Evolutionary conservation across 2,113 vertebrate genomes (phyloP).

Genomic region (Dromas ardeola): DNA sequence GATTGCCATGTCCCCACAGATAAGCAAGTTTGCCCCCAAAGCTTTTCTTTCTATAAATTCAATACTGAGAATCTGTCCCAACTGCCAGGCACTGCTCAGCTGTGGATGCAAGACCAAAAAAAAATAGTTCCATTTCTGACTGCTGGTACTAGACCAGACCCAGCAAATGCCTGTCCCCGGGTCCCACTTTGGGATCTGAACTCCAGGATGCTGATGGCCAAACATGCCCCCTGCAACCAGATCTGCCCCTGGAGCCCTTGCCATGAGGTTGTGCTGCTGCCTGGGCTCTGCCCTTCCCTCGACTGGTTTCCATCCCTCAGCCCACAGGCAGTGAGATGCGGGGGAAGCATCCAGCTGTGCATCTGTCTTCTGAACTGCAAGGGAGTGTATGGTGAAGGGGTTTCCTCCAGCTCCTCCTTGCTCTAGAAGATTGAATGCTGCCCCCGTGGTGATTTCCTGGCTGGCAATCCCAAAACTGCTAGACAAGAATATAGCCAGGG

Average conservation of each 20-base stretch:
- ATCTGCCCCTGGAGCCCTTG: accelerated
- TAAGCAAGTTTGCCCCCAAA: neutral
- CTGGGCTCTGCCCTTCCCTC: neutral
- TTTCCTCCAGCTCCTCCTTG: neutral
- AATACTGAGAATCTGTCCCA: neutral
- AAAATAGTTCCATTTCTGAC: neutral
- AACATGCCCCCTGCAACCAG: neutral
- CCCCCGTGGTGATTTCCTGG: neutral
- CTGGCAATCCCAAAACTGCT: neutral
- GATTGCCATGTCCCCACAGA: neutral
- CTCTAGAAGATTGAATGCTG: neutral
- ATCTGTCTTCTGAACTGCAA: neutral
- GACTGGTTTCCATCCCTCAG: neutral
- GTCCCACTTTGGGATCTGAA: neutral
- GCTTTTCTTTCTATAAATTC: neutral
- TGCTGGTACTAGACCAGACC: neutral
- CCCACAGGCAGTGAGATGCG: neutral
- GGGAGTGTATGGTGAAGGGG: neutral
- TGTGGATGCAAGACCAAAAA: neutral
- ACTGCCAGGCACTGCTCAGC: neutral
- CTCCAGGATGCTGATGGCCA: neutral
- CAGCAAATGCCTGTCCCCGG: neutral
- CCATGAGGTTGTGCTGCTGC: neutral
- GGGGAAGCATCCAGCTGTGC: neutral
- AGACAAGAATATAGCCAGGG: neutral